phyloP scores from a whole-genome alignment of 2,113 vertebrate species.

The Oncorhynchus gorbuscha region DNA sequence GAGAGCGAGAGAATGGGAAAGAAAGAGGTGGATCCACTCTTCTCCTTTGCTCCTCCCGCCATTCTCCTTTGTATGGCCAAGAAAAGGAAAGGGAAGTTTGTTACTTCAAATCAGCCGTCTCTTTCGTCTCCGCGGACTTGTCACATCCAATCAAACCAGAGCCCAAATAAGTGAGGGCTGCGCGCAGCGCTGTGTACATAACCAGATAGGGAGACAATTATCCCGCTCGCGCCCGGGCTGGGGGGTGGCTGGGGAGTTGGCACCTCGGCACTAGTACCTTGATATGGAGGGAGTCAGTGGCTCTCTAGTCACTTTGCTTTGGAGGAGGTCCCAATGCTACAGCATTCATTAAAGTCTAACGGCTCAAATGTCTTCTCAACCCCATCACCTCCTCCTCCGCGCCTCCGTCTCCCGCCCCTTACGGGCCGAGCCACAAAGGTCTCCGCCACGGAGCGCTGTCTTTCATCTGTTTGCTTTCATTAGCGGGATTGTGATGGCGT shows the following conservation, averaged over 20 bases:
- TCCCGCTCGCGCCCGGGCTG: constrained; percentile 64
- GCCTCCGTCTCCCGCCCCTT: constrained; percentile 34
- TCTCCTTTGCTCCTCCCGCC: constrained; percentile 74
- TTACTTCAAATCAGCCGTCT: constrained; percentile 93
- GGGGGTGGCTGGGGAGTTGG: constrained; percentile 84
- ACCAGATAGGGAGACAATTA: constrained; percentile 82
- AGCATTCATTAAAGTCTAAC: constrained; percentile 83
- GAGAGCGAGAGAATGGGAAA: neutral
- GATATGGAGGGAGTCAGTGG: constrained; percentile 79
- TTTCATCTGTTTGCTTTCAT: constrained; percentile 83
- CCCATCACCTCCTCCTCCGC: constrained; percentile 36
- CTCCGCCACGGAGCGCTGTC: constrained; percentile 25
- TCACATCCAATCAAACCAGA: constrained; percentile 89
- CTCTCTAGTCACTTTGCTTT: constrained; percentile 80
- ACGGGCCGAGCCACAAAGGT: constrained; percentile 58
- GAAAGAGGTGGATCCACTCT: constrained; percentile 38
- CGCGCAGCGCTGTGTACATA: constrained; percentile 84
- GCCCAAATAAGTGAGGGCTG: constrained; percentile 75
- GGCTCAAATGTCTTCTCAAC: no score
- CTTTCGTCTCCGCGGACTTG: constrained; percentile 92
- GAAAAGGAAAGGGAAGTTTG: constrained; percentile 83
- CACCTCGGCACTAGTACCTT: constrained; percentile 81
- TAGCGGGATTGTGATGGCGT: constrained; percentile 51
- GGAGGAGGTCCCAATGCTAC: constrained; percentile 62
- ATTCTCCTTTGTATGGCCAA: constrained; percentile 13